Percentiles rank a stretch among this genome's conserved stretches.
Conservation (phyloP, 2,797 vertebrate genomes). For the Megaceryle alcyon region DNA sequence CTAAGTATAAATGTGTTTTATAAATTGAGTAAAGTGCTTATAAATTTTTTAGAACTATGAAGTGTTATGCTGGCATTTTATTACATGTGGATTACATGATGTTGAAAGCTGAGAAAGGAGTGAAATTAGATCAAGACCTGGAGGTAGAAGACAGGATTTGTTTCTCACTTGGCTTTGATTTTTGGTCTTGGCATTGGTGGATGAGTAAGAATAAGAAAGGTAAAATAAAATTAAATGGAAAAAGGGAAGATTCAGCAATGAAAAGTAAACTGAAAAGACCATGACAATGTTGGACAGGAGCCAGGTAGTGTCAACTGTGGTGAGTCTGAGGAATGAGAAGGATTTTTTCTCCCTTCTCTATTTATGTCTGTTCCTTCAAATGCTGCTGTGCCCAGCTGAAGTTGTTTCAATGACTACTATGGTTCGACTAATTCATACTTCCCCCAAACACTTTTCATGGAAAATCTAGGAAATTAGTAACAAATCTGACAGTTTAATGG, state of each 20-base stretch:
- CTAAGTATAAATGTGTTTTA: not conserved
- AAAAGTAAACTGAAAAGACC: not conserved
- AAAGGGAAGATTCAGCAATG: not conserved
- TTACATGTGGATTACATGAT: not conserved
- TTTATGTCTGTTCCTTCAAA: not conserved
- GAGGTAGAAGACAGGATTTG: not conserved
- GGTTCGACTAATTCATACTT: not conserved
- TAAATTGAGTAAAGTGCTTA: not conserved
- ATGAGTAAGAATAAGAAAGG: not conserved
- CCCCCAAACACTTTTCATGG: not conserved
- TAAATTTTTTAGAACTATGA: not conserved
- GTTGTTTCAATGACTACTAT: not conserved
- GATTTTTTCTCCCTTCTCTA: fast-evolving
- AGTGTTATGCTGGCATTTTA: not conserved
- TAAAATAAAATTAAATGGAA: not conserved
- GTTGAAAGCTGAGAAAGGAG: not conserved
- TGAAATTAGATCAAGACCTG: not conserved
- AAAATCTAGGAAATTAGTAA: not conserved
- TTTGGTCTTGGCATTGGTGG: not conserved
- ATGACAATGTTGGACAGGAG: not conserved
- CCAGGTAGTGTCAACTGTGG: not conserved
- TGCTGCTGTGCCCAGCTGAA: not conserved
- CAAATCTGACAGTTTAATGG: not conserved
- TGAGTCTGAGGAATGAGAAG: not conserved
- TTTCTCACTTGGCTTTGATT: not conserved